These are phyloP conservation scores for Xenopus laevis DNA, from an alignment of 2,113 vertebrate species.

Conservation along the genomic window DNA sequence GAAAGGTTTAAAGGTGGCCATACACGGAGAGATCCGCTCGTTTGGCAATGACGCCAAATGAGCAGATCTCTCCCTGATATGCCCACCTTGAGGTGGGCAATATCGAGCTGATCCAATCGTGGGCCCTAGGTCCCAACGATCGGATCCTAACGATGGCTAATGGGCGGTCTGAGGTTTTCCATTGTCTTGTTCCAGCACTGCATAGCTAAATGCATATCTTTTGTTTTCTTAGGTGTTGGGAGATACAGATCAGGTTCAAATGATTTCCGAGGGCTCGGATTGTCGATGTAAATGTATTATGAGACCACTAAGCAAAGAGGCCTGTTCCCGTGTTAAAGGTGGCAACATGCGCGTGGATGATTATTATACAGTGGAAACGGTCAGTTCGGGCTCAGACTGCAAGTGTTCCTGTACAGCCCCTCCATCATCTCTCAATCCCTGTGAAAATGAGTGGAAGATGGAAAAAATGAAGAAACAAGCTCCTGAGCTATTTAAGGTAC, in stretches of 20 bases:
- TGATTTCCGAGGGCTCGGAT: conserved; percentile 92
- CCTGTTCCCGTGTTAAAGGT: conserved; percentile 75
- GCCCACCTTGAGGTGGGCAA: too few species aligned
- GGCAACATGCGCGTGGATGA: conserved; percentile 81
- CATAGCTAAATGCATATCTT: neutral
- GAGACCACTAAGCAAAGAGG: conserved; percentile 85
- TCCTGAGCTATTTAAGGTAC: conserved; percentile 87
- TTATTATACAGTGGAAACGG: conserved; percentile 92
- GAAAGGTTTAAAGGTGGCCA: too few species aligned
- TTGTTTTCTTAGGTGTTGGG: conserved; percentile 71
- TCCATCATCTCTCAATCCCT: conserved; percentile 92
- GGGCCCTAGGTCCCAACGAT: too few species aligned
- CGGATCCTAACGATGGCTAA: too few species aligned
- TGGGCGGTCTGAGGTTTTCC: too few species aligned
- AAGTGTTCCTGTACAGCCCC: conserved; percentile 91
- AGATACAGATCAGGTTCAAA: conserved; percentile 83
- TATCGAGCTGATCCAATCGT: too few species aligned
- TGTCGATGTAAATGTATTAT: conserved; percentile 97
- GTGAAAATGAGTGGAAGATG: conserved; percentile 94
- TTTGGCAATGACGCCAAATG: too few species aligned
- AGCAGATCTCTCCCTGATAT: too few species aligned
- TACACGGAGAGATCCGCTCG: too few species aligned
- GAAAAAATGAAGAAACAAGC: conserved; percentile 95
- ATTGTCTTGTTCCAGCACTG: too few species aligned
- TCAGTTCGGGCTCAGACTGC: conserved; percentile 89